phyloP scores from a whole-genome alignment of 2,797 vertebrate species.

The Phylloscopus collybita region DNA sequence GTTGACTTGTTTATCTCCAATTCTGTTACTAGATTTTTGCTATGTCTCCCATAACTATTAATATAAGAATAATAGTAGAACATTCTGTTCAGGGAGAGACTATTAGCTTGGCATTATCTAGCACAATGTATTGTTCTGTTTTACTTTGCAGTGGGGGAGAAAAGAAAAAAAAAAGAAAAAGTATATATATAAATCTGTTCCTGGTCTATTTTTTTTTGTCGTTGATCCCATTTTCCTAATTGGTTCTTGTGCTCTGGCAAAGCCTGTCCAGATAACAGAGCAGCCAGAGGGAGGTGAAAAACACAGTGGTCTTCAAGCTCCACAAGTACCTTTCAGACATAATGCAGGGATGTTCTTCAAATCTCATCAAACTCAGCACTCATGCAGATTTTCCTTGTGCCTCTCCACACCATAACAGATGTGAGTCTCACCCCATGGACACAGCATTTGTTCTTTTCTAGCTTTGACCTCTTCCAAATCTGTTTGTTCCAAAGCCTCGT shows the following conservation, averaged over 20 bases:
- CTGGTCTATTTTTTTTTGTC: background rate
- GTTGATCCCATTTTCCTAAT: background rate
- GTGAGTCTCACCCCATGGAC: background rate
- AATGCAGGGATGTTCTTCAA: fast-evolving
- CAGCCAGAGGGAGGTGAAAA: background rate
- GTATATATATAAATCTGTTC: background rate
- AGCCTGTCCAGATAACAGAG: background rate
- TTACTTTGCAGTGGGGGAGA: background rate
- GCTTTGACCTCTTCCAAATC: background rate
- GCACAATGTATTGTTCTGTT: background rate
- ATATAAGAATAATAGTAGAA: background rate
- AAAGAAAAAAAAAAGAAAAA: background rate
- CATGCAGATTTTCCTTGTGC: background rate
- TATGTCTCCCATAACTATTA: background rate
- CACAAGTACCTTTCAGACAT: background rate
- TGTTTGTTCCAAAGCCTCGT: background rate
- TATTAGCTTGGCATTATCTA: background rate
- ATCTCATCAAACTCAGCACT: background rate
- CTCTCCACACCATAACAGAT: background rate
- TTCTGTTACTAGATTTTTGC: background rate
- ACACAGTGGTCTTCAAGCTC: background rate
- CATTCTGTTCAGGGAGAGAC: background rate
- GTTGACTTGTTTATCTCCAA: background rate
- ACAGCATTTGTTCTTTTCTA: background rate
- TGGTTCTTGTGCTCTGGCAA: background rate